Base-by-base conservation (phyloP, 2,888 invertebrate species). In the Liodrosophila aerea region DNA sequence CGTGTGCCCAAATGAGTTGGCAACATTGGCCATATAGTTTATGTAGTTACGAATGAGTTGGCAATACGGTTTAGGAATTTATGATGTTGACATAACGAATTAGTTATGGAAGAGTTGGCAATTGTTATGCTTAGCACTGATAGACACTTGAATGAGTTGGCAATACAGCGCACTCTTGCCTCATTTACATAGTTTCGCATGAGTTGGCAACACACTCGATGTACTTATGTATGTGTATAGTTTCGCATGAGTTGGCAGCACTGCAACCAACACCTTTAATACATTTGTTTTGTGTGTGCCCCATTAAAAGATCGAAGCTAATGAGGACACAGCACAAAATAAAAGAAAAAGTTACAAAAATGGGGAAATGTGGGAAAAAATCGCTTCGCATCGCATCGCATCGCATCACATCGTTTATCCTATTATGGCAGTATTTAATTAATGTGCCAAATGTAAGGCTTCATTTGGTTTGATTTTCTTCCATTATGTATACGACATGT, bases 361-460 rank as follows among this genome's bases (percentile, higher is more conserved):
- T 22, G 22, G 22, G 11, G 5, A 22, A 22, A 22, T 22, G 22
- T 22, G 5, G 22, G 22, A 22, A n/a, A n/a, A n/a, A n/a, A 22
- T 22, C 22, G 22, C 4, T 4, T 1, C 3, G 16, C 34, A 7
- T 7, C 8, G 34, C 13, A 8, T 12, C 4, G 12, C n/a, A 12
- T 1, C 12, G 11, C 37, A 9, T 36, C 29, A 8, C n/a, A 30
- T 37, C 27, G 43, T 69, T 84, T 68, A 86, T 86, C 76, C 77
- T 73, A 84, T 78, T 86, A 78, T 73, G 63, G 40, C 65, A 81
- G 56, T 85, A 86, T 86, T 78, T 86, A 78, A 78, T 78, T 78
- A 78, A 84, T 82, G 69, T 57, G 62, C 61, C 73, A 76, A 68
- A 68, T 76, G 81, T 40, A 45, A 45, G 51, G 65, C 47, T 66